Evolutionary conservation across 2,888 invertebrate species (phyloP).

Genomic region (Cataglyphis albicans): DNA sequence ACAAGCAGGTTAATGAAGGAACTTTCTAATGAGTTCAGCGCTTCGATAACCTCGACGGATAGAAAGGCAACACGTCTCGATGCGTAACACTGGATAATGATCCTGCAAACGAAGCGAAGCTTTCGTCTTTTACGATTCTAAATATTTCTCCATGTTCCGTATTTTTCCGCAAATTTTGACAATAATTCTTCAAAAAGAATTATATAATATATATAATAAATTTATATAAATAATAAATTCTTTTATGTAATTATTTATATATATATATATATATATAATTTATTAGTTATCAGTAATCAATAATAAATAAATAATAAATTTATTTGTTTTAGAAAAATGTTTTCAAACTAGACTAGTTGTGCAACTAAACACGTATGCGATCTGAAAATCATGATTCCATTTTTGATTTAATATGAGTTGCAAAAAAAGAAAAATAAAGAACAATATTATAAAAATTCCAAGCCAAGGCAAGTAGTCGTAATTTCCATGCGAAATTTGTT

Average conservation of each 20-base stretch:
- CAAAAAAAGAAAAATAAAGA: neutral
- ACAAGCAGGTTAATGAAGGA: constrained; percentile 46
- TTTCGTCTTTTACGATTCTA: neutral
- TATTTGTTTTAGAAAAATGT: neutral
- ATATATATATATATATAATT: no score
- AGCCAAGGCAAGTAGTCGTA: neutral
- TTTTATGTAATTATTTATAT: no score
- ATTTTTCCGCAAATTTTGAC: neutral
- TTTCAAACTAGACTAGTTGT: neutral
- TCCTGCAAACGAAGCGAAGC: neutral
- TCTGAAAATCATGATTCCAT: neutral
- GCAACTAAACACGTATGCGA: neutral
- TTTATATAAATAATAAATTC: neutral
- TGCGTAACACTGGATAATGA: constrained; percentile 14
- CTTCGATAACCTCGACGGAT: constrained; percentile 2
- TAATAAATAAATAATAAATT: neutral
- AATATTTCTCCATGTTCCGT: neutral
- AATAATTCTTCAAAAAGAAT: neutral
- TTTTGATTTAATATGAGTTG: neutral
- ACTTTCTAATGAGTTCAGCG: constrained; percentile 52
- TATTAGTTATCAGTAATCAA: no score
- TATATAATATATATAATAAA: neutral
- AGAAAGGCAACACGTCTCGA: constrained; percentile 35
- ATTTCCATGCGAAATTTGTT: constrained; percentile 26
- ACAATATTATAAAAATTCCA: neutral